phyloP scores from a whole-genome alignment of 1,140 invertebrate genomes.

The Globodera ellingtonae region DNA sequence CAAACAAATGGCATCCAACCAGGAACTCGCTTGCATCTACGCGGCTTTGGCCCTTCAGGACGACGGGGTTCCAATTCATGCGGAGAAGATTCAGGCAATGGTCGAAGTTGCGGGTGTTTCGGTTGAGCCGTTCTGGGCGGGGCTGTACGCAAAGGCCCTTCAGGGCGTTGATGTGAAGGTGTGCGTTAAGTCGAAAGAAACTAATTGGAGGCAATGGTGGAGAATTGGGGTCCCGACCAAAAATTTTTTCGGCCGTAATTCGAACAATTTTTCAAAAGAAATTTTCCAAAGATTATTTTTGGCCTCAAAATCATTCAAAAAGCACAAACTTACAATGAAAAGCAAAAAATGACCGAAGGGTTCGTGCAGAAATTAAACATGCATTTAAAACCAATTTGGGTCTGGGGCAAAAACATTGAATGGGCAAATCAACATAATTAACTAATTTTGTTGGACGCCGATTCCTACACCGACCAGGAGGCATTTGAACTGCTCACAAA shows the following conservation, averaged over 20 bases:
- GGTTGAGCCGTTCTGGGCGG: slow-evolving; percentile 98
- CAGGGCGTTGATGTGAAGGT: slow-evolving; percentile 87
- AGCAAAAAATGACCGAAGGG: too few species aligned
- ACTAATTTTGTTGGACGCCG: slow-evolving; percentile 26
- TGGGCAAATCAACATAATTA: too few species aligned
- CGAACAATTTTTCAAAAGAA: too few species aligned
- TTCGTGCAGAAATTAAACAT: too few species aligned
- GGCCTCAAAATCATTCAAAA: too few species aligned
- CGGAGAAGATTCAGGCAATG: slow-evolving; percentile 94
- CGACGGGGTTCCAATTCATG: slow-evolving; percentile 93
- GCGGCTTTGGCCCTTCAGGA: slow-evolving; percentile 92
- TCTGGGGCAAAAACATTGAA: too few species aligned
- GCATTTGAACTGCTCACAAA: slow-evolving; percentile 53
- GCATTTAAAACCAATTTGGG: too few species aligned
- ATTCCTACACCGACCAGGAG: slow-evolving; percentile 49
- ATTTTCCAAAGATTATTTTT: too few species aligned
- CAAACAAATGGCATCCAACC: slow-evolving; percentile 59
- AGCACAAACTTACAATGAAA: too few species aligned
- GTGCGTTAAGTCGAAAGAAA: not conserved
- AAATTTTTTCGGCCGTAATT: too few species aligned
- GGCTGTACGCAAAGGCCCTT: slow-evolving; percentile 90
- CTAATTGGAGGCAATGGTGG: too few species aligned
- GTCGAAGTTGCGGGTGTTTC: slow-evolving; percentile 92
- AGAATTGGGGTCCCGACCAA: too few species aligned
- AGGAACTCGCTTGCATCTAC: slow-evolving; percentile 94